phyloP scores from a whole-genome alignment of 1,140 invertebrate species.

The Meloidogyne floridensis region DNA sequence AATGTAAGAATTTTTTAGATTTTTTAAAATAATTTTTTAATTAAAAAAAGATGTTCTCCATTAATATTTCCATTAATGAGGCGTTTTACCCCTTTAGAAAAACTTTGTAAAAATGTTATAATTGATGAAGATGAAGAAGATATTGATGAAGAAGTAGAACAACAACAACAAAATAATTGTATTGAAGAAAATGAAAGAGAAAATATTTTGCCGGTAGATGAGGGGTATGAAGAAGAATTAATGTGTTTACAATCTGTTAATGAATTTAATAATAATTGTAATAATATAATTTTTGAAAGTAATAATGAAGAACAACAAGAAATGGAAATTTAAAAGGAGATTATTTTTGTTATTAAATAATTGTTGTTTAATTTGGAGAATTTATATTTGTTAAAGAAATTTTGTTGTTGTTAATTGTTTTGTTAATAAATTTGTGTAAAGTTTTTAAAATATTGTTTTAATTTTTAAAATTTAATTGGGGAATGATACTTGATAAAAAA shows the following conservation, averaged over 20 bases:
- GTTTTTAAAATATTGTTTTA: no score
- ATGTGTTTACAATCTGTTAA: constrained; percentile 20
- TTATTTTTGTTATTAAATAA: no score
- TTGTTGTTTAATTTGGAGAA: no score
- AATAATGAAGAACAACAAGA: neutral
- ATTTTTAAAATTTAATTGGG: no score
- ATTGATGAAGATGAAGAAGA: neutral
- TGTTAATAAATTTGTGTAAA: no score
- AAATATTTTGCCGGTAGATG: constrained; percentile 14
- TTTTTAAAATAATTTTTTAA: neutral
- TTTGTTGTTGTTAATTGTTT: no score
- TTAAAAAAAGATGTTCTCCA: constrained; percentile 2
- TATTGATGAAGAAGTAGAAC: neutral
- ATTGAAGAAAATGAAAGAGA: neutral
- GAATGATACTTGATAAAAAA: no score
- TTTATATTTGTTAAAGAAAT: no score
- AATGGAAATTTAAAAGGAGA: neutral
- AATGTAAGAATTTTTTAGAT: constrained; percentile 12
- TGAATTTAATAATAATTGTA: neutral
- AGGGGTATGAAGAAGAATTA: constrained; percentile 30
- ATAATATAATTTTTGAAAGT: constrained; percentile 4
- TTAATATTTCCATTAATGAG: constrained; percentile 19
- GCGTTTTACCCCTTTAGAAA: constrained; percentile 9
- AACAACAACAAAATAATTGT: neutral
- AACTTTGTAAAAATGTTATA: neutral